phyloP scores from a whole-genome alignment of 2,888 invertebrate genomes.

The Raillietiella orientalis region DNA sequence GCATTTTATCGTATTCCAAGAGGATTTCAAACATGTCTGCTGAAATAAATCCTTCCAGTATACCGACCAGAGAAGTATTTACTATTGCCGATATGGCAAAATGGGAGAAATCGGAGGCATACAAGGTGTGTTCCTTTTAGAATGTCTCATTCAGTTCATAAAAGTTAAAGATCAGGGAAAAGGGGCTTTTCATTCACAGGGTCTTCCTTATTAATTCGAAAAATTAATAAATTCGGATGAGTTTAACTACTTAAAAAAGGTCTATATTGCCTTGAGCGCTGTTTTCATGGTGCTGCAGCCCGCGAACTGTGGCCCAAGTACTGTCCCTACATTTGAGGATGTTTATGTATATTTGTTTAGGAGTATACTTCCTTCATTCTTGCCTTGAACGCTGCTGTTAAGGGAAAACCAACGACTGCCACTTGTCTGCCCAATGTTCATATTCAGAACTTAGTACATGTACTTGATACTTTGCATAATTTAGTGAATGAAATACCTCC shows the following conservation, averaged over 20 bases:
- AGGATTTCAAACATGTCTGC: no score
- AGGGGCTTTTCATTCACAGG: no score
- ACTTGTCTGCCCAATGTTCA: constrained; percentile 25
- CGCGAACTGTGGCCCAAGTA: neutral
- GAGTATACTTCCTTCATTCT: constrained; percentile 62
- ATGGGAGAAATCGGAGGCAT: constrained; percentile 61
- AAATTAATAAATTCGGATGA: no score
- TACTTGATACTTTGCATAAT: constrained; percentile 34
- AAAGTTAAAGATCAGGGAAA: no score
- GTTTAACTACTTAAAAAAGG: no score
- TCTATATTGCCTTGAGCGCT: no score
- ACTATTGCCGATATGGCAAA: constrained; percentile 24
- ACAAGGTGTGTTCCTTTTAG: constrained; percentile 24
- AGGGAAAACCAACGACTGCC: constrained; percentile 33
- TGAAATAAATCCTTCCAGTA: no score
- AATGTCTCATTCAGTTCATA: no score
- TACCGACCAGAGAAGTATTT: constrained; percentile 7
- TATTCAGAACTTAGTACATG: constrained; percentile 22
- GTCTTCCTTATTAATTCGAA: no score
- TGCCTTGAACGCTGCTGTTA: constrained; percentile 52
- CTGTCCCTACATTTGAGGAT: neutral
- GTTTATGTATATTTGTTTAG: constrained; percentile 13
- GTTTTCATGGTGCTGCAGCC: no score
- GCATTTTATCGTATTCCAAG: no score
- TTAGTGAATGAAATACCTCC: constrained; percentile 56